Evolutionary conservation across 92 coral and sea anemone genomes (phyloP), one percentile per base, ranked within the genome.

Genomic region (Montipora capitata): DNA sequence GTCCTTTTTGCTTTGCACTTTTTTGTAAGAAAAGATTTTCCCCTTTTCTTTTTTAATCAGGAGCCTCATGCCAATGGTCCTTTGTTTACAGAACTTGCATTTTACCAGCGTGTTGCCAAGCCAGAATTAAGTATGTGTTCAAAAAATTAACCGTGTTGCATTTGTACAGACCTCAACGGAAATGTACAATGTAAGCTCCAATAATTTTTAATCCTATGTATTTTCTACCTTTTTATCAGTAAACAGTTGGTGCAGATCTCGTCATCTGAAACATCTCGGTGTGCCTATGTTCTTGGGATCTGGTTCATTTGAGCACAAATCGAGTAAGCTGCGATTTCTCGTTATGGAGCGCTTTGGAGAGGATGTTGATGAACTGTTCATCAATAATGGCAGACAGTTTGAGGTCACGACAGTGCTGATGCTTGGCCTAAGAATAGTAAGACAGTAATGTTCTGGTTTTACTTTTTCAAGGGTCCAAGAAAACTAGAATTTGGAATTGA

Each of bases 11-110:
- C 35, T 1, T 27, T 27, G 35, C 1, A 27, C 35, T 27, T 27
- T 27, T 27, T 27, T 27, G 35, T 27, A 27, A 27, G 2, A 27
- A 27, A 27, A 27, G 35, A 8, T 5, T 5, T 73, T 43, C 40
- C 1, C 16, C 81, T 68, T 17, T 40, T 44, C 52, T 76, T 39
- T 11, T 12, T 81, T 11, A 7, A 61, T 15, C 72, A 97, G 99
- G 99, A 97, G 64, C 99, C 99, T 2, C 98, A 97, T 49, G 45
- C 98, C 17, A 97, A 97, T 94, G 99, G 99, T 4, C 99, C 99
- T n/a, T 83, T 97, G 42, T 97, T 97, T 64, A 94, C 97, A 68
- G 99, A 97, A 76, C 96, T 97, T 41, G 98, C 99, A 39, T 97
- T 97, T 82, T 97, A 97, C 66, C 98, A 94, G 85, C 92, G 98